Evolutionary conservation across 2,888 invertebrate species (phyloP).

Genomic region (Alentia gelatinosa): DNA sequence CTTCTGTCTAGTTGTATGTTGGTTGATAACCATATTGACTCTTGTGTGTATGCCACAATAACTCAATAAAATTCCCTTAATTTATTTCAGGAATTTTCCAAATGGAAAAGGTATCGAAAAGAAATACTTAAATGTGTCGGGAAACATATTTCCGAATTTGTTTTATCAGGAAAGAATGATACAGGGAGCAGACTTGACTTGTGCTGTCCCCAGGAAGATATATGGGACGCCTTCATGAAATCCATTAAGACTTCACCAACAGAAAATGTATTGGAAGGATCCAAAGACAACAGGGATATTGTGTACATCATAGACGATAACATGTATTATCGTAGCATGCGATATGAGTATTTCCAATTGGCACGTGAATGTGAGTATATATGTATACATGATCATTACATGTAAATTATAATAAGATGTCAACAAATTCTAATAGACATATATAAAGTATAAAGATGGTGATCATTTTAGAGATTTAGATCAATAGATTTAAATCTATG

Average conservation of each 20-base stretch:
- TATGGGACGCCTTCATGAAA: not conserved
- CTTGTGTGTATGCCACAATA: too few species aligned
- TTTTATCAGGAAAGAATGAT: not conserved
- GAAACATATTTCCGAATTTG: not conserved
- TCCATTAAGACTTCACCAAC: not conserved
- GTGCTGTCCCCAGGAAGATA: not conserved
- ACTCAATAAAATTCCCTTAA: not conserved
- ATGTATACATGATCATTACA: not conserved
- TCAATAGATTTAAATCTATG: too few species aligned
- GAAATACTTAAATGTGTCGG: constrained; percentile 42
- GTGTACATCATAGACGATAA: constrained; percentile 63
- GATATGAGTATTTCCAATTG: constrained; percentile 61
- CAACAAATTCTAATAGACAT: too few species aligned
- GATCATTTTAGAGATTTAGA: too few species aligned
- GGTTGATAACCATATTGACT: too few species aligned
- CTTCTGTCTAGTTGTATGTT: too few species aligned
- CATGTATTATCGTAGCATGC: constrained; percentile 63
- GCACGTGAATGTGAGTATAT: constrained; percentile 59
- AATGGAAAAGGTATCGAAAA: constrained; percentile 45
- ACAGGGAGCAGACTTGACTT: not conserved
- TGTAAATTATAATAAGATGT: too few species aligned
- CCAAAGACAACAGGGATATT: not conserved
- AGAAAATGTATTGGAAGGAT: not conserved
- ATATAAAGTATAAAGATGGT: too few species aligned
- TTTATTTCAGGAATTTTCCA: not conserved